Evolutionary conservation across 2,797 vertebrate genomes (phyloP).

Genomic region (Benthosema pterotum): DNA sequence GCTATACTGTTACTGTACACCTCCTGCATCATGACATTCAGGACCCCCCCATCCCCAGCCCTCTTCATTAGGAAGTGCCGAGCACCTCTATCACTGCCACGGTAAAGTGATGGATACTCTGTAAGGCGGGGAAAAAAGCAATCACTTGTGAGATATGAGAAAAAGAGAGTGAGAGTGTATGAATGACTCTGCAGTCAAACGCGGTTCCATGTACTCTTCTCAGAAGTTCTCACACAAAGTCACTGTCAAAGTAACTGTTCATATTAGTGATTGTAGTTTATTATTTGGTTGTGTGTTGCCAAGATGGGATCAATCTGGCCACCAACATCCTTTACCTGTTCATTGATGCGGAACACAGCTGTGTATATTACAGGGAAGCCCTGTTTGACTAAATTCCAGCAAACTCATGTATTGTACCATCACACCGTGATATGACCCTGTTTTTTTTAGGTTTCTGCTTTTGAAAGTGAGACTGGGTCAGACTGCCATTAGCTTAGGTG

Average conservation of each 20-base stretch:
- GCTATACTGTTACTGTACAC: background rate
- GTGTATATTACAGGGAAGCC: too few species aligned
- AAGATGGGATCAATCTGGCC: too few species aligned
- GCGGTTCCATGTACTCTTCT: slow-evolving; percentile 5
- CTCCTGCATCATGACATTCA: slow-evolving; percentile 24
- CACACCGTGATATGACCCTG: too few species aligned
- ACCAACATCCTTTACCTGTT: too few species aligned
- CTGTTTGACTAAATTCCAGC: too few species aligned
- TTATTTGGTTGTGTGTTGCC: too few species aligned
- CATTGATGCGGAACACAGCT: too few species aligned
- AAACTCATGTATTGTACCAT: too few species aligned
- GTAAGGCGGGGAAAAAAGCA: slow-evolving; percentile 26
- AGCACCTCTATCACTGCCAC: slow-evolving; percentile 33
- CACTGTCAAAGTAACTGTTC: background rate
- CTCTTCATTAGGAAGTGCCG: slow-evolving; percentile 28
- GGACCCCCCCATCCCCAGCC: background rate
- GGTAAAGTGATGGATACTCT: slow-evolving; percentile 45
- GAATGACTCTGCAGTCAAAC: slow-evolving; percentile 53
- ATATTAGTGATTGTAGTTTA: too few species aligned
- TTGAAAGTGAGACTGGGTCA: too few species aligned
- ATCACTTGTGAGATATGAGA: slow-evolving; percentile 65
- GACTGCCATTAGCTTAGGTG: too few species aligned
- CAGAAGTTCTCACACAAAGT: slow-evolving; percentile 13
- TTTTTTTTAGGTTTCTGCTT: too few species aligned
- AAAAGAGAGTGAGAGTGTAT: slow-evolving; percentile 23